Evolutionary conservation across 2,888 invertebrate genomes (phyloP), one percentile per base, ranked within the genome.

Genomic region (Mallateleia sp.): DNA sequence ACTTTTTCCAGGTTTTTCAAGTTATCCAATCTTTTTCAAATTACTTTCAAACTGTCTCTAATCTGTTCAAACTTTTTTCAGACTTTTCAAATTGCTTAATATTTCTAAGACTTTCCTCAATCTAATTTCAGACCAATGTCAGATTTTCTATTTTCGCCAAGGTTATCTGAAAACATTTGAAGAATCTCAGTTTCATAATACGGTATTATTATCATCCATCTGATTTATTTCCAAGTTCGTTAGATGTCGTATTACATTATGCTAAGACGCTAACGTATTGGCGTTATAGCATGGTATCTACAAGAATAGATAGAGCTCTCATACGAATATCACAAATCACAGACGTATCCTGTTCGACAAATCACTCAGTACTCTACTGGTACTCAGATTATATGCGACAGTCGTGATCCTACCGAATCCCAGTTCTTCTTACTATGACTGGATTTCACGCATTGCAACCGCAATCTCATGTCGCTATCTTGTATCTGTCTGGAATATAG

Each of bases 301-400:
- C 58, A 42, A 67, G 66, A 60, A 32, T 8, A 9, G 75, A 58
- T 80, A 56, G 22, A 11, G 56, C 54, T 42, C 85, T 83, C 82
- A 34, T 83, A 66, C 60, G 72, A 82, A 74, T 67, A 80, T 85
- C 80, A 28, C 88, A 89, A 89, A 86, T 89, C 88, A 88, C 67
- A 47, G 84, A 28, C 58, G 79, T 87, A 89, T 88, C 88, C 67
- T 74, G 80, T 85, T 89, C 90, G 89, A 91, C 90, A 91, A 91
- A 90, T 91, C 90, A 90, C 81, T 56, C 85, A 58, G 79, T 60
- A 52, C 50, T 78, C 64, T 78, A 84, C 84, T 86, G 82, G 83
- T 58, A 88, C 85, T 87, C 84, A 85, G 85, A 89, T 81, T 81
- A 71, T 71, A 62, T 75, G 69, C 72, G 80, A 72, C 83, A 67